phyloP scores from a whole-genome alignment of 2,113 vertebrate genomes.

The Sminthopsis crassicaudata region DNA sequence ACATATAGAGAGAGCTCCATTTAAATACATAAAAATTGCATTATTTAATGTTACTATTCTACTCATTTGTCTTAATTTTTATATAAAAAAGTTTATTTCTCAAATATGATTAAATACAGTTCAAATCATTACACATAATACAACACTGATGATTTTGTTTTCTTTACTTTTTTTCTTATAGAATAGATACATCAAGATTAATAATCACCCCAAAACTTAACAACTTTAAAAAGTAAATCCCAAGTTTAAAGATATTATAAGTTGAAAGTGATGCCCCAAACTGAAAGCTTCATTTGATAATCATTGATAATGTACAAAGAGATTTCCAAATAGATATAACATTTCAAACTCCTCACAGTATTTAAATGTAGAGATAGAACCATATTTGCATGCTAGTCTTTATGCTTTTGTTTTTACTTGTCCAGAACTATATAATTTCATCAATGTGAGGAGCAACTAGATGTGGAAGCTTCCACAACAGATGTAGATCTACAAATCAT shows the following conservation, averaged over 20 bases:
- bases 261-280: conserved; percentile 43
- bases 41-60: neutral
- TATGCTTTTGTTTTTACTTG: neutral
- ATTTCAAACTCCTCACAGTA: neutral
- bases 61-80: neutral
- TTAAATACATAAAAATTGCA: neutral
- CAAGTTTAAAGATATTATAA: conserved; percentile 52
- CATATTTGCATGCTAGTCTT: neutral
- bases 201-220: neutral
- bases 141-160: neutral
- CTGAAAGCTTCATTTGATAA: conserved; percentile 42
- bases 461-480: neutral
- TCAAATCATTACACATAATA: neutral
- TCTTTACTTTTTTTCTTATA: neutral
- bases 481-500: neutral
- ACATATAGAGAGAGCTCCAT: neutral
- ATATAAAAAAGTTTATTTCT: neutral
- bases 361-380: conserved; percentile 50
- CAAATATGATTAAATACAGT: neutral
- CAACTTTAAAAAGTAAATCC: conserved; percentile 6
- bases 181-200: neutral
- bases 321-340: conserved; percentile 59
- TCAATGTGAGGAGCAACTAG: neutral
- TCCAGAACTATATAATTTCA: neutral
- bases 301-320: conserved; percentile 40